A percentile compares a stretch with the other conserved stretches of the same genome.
These are phyloP conservation scores for Cacatua alba DNA, from an alignment of 2,113 vertebrate species.

Conservation along the genomic window DNA sequence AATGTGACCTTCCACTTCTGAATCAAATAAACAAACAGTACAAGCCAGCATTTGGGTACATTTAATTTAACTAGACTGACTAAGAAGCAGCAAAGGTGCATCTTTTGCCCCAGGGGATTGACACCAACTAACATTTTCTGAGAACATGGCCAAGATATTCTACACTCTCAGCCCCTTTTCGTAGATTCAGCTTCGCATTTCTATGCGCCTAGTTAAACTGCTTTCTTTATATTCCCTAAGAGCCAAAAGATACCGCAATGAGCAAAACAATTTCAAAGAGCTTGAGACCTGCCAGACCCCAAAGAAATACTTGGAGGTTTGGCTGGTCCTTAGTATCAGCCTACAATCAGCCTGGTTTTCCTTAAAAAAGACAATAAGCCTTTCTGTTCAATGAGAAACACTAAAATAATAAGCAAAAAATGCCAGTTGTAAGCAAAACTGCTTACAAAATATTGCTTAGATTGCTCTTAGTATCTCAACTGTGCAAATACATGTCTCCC, in stretches of 20 bases:
- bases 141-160: not conserved
- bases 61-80: not conserved
- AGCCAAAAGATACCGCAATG: slow-evolving; percentile 8
- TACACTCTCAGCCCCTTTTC: not conserved
- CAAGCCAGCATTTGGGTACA: not conserved
- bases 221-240: not conserved
- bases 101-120: not conserved
- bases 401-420: not conserved
- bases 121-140: not conserved
- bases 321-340: not conserved
- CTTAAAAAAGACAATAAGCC: slow-evolving; percentile 21
- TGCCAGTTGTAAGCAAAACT: not conserved
- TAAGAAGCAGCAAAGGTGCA: not conserved
- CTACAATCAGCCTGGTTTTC: slow-evolving; percentile 1
- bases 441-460: not conserved
- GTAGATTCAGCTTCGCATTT: not conserved
- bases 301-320: not conserved
- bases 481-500: not conserved
- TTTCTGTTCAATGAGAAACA: slow-evolving; percentile 24
- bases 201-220: not conserved
- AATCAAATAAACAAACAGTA: not conserved
- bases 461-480: not conserved
- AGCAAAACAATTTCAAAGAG: not conserved
- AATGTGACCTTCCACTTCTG: not conserved
- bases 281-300: not conserved